Evolutionary conservation across 2,888 invertebrate genomes (phyloP), one percentile per base, ranked within the genome.

Genomic region (Pinctada fucata): DNA sequence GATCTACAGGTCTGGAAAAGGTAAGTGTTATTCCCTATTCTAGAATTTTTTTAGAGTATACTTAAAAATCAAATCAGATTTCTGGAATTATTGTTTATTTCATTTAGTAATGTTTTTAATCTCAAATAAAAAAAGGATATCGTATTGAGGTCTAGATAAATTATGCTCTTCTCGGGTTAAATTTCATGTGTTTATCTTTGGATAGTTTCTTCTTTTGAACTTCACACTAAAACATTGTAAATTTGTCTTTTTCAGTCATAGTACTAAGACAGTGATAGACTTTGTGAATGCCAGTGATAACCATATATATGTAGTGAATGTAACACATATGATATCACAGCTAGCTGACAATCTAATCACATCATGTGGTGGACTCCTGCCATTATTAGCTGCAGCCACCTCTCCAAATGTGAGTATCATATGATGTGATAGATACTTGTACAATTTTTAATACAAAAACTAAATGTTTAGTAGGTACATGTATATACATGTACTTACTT

Each of bases 201-300:
- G 31, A 31, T 31, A 31, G 31, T 31, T n/a, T n/a, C n/a, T n/a
- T n/a, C n/a, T n/a, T n/a, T n/a, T 31, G 31, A 31, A 31, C 31
- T 31, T 31, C 31, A 31, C 31, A 31, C 31, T 31, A 31, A 31
- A 31, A 31, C 31, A 31, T 58, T 6, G 13, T 58, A 58, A 10
- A 13, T 58, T 70, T 52, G 52, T 51, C n/a, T 82, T 71, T 93
- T 93, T 50, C 91, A 98, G 97, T 92, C 98, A 98, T 92, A 97
- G 97, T 1, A 98, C 97, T 5, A 98, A 98, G 93, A 97, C 97
- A 58, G 97, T 99, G 85, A 95, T 99, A 90, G 99, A 99, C 93
- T 98, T 98, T 94, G 99, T 99, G 86, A 99, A 99, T 94, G 97
- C 97, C 93, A 96, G 97, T 91, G 99, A 99, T 93, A 99, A 99